phyloP scores from a whole-genome alignment of 2,113 vertebrate genomes.

The Herpetotheres cachinnans region DNA sequence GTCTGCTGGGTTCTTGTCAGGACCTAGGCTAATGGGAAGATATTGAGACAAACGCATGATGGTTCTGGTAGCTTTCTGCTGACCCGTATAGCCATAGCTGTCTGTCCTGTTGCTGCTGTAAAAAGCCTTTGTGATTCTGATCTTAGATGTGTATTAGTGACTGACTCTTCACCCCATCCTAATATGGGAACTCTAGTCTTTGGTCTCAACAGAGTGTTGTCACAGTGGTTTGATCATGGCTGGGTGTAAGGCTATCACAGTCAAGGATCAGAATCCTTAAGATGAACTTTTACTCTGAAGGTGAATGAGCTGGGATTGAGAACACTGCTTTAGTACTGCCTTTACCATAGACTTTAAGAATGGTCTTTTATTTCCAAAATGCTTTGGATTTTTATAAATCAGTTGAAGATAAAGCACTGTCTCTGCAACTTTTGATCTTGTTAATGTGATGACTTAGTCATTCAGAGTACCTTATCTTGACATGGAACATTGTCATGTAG shows the following conservation, averaged over 20 bases:
- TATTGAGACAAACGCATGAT: background rate
- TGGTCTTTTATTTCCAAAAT: background rate
- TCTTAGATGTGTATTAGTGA: background rate
- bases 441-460: background rate
- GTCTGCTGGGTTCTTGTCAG: background rate
- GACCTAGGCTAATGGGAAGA: background rate
- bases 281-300: background rate
- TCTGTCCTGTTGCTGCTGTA: background rate
- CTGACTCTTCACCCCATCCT: background rate
- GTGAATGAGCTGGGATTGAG: background rate
- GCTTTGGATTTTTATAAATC: background rate
- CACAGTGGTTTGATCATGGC: background rate
- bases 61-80: background rate
- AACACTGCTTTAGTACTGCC: background rate
- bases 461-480: background rate
- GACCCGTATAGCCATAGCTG: background rate
- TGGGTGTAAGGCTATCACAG: background rate
- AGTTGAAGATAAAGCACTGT: background rate
- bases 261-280: background rate
- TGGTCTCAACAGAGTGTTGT: background rate
- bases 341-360: background rate
- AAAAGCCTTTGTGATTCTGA: background rate
- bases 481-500: background rate
- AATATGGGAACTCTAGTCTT: background rate
- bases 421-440: background rate